These are phyloP conservation scores for Pantherophis vulpinus DNA, from an alignment of 2,797 vertebrate species.

Conservation along the genomic window DNA sequence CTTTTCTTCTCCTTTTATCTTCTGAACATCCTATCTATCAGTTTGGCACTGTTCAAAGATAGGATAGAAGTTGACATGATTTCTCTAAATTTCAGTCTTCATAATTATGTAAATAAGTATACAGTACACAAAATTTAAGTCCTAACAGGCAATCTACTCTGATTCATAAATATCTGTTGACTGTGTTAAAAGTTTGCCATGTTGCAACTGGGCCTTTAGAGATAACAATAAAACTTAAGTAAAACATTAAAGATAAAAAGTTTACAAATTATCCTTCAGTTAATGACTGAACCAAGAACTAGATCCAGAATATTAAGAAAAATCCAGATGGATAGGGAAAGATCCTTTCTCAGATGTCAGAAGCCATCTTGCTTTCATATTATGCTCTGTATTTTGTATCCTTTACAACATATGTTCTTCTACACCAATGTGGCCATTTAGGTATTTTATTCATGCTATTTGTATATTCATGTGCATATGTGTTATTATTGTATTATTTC, in stretches of 20 bases:
- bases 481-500: not conserved
- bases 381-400: not conserved
- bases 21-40: not conserved
- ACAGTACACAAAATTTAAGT: not conserved
- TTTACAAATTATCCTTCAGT: not conserved
- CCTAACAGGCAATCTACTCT: not conserved
- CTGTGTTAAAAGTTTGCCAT: not conserved
- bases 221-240: not conserved
- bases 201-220: not conserved
- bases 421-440: not conserved
- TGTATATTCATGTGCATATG: not conserved
- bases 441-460: not conserved
- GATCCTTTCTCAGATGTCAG: not conserved
- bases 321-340: not conserved
- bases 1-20: not conserved
- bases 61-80: not conserved
- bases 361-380: not conserved
- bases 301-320: not conserved
- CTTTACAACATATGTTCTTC: not conserved
- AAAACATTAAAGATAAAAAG: not conserved
- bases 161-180: not conserved
- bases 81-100: not conserved
- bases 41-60: not conserved
- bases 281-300: not conserved
- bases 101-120: not conserved